Conservation (phyloP, 2,888 invertebrate genomes). For the Epinotia nisella region DNA sequence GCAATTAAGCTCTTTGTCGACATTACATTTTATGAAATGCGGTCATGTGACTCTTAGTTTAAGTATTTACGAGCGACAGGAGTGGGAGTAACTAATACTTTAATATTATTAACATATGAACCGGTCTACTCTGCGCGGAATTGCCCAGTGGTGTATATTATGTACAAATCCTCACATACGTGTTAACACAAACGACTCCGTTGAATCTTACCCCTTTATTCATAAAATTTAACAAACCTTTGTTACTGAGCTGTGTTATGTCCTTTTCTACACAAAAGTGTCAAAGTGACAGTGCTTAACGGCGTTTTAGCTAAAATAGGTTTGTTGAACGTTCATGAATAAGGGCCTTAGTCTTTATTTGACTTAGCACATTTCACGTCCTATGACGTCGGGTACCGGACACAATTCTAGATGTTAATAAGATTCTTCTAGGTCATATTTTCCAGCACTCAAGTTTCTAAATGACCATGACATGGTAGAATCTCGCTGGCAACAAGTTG, state of each 20-base stretch:
- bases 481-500: slow-evolving; percentile 14
- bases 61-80: slow-evolving; percentile 5
- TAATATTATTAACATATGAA: slow-evolving; percentile 7
- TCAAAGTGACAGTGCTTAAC: too few relatives aligned
- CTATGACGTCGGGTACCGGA: slow-evolving; percentile 14
- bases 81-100: background rate
- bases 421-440: slow-evolving; percentile 1
- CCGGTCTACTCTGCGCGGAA: slow-evolving; percentile 4
- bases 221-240: too few relatives aligned
- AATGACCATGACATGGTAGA: background rate
- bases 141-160: slow-evolving; percentile 30
- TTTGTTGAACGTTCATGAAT: too few relatives aligned
- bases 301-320: too few relatives aligned
- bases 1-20: background rate
- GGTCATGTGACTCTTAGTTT: background rate
- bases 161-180: slow-evolving; percentile 35
- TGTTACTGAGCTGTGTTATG: too few relatives aligned
- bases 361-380: slow-evolving; percentile 27
- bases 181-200: slow-evolving; percentile 30
- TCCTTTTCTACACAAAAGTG: too few relatives aligned
- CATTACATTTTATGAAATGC: background rate
- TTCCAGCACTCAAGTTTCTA: background rate
- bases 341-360: slow-evolving; percentile 11
- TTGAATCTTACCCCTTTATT: background rate
- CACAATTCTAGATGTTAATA: slow-evolving; percentile 3